These are phyloP conservation scores for Heliothis virescens DNA, from an alignment of 1,140 invertebrate genomes.

Conservation along the genomic window DNA sequence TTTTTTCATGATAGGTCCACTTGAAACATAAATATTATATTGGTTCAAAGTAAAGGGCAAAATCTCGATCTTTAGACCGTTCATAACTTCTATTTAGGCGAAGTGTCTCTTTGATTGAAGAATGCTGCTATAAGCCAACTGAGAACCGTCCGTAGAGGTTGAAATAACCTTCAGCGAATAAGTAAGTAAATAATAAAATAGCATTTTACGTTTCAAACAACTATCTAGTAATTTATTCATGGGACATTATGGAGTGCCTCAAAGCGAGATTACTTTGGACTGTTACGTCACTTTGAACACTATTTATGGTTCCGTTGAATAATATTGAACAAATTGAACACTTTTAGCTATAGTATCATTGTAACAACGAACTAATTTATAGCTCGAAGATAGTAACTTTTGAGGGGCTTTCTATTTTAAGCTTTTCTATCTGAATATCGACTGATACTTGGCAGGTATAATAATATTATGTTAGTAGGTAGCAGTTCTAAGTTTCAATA, in stretches of 20 bases:
- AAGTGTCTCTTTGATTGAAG: background rate
- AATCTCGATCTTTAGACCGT: background rate
- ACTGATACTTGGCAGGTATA: too few species aligned
- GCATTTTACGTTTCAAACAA: slow-evolving; percentile 30
- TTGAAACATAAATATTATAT: background rate
- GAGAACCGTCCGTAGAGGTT: background rate
- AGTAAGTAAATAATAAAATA: slow-evolving; percentile 37
- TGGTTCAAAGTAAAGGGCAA: background rate
- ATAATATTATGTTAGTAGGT: too few species aligned
- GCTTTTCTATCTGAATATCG: too few species aligned
- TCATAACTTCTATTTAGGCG: background rate
- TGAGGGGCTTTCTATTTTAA: too few species aligned
- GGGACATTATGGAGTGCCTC: slow-evolving; percentile 41
- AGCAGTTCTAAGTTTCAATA: too few species aligned
- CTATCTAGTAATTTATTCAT: slow-evolving; percentile 48
- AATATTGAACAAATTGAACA: slow-evolving; percentile 4
- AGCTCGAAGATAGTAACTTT: background rate
- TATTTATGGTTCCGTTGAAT: slow-evolving; percentile 14
- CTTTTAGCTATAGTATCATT: background rate
- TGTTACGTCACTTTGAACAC: slow-evolving; percentile 7
- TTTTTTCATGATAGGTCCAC: background rate
- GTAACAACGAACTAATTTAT: background rate
- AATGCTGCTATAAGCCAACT: background rate
- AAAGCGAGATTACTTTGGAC: slow-evolving; percentile 28
- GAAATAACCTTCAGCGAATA: slow-evolving; percentile 22